Conservation (phyloP, 2,113 vertebrate species). For the Ranitomeya variabilis region DNA sequence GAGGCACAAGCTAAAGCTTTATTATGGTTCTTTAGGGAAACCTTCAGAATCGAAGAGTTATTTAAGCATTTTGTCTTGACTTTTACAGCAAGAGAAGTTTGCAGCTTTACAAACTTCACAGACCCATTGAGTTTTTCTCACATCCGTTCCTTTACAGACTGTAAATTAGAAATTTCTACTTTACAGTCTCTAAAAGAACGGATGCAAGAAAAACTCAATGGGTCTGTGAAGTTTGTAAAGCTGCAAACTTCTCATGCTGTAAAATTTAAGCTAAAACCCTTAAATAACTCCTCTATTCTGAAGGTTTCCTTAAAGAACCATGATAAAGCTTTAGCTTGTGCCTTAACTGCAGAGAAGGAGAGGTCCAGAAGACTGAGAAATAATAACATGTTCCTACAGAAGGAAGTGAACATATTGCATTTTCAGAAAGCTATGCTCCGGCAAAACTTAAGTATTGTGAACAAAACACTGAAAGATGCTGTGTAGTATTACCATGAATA, state of each 20-base stretch:
- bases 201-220: slow-evolving; percentile 65
- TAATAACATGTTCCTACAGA: slow-evolving; percentile 79
- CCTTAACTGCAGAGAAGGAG: slow-evolving; percentile 81
- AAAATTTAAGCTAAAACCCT: slow-evolving; percentile 74
- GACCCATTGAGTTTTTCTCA: slow-evolving; percentile 66
- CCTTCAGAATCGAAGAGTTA: slow-evolving; percentile 89
- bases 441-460: slow-evolving; percentile 79
- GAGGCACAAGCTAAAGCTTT: slow-evolving; percentile 86
- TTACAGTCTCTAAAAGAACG: slow-evolving; percentile 61
- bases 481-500: no score
- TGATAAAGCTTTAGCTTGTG: slow-evolving; percentile 87
- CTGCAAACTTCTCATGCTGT: slow-evolving; percentile 75
- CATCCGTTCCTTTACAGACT: slow-evolving; percentile 61
- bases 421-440: slow-evolving; percentile 80
- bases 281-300: slow-evolving; percentile 85
- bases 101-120: slow-evolving; percentile 70
- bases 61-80: slow-evolving; percentile 70
- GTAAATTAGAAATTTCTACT: not conserved
- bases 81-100: slow-evolving; percentile 78
- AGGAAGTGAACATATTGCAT: slow-evolving; percentile 77
- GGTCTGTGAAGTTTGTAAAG: slow-evolving; percentile 68
- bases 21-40: slow-evolving; percentile 91
- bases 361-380: slow-evolving; percentile 77
- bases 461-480: no score
- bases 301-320: slow-evolving; percentile 91